Evolutionary conservation across 1,140 invertebrate genomes (phyloP).

Genomic region (Dendroctonus ponderosae): DNA sequence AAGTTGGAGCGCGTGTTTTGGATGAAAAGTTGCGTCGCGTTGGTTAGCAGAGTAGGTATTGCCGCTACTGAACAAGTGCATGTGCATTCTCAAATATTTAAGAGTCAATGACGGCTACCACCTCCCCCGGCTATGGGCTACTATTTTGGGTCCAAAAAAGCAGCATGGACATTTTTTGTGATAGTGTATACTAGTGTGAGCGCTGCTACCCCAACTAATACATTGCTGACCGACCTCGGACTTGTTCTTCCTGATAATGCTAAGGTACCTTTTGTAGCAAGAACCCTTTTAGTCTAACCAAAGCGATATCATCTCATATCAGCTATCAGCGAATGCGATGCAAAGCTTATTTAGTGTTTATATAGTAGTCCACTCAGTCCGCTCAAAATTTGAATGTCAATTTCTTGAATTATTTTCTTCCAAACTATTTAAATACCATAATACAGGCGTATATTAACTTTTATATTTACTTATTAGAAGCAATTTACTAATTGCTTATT

Average conservation of each 20-base stretch:
- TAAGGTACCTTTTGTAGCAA: slow-evolving; percentile 37
- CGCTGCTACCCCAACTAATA: slow-evolving; percentile 27
- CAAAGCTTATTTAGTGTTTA: background rate
- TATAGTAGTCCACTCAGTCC: background rate
- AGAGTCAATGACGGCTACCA: slow-evolving; percentile 35
- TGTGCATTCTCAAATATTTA: slow-evolving; percentile 34
- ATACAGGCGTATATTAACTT: background rate
- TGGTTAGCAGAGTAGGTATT: slow-evolving; percentile 14
- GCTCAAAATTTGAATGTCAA: background rate
- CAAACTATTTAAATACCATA: background rate
- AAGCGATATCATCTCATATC: no score
- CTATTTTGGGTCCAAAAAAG: slow-evolving; percentile 37
- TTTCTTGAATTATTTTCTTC: background rate
- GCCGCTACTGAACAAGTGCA: slow-evolving; percentile 31
- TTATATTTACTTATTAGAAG: background rate
- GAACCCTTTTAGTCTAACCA: background rate
- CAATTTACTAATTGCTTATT: no score
- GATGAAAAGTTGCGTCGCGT: slow-evolving; percentile 27
- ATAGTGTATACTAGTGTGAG: slow-evolving; percentile 34
- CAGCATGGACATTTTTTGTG: slow-evolving; percentile 42
- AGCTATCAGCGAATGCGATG: background rate
- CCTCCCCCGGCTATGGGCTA: slow-evolving; percentile 43
- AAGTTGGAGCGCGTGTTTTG: slow-evolving; percentile 37
- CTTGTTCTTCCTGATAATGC: slow-evolving; percentile 39
- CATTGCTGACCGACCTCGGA: slow-evolving; percentile 39